Percentiles rank a stretch among this genome's conserved stretches.
Conservation (phyloP, 2,797 vertebrate genomes). For the Tragopan temminckii region DNA sequence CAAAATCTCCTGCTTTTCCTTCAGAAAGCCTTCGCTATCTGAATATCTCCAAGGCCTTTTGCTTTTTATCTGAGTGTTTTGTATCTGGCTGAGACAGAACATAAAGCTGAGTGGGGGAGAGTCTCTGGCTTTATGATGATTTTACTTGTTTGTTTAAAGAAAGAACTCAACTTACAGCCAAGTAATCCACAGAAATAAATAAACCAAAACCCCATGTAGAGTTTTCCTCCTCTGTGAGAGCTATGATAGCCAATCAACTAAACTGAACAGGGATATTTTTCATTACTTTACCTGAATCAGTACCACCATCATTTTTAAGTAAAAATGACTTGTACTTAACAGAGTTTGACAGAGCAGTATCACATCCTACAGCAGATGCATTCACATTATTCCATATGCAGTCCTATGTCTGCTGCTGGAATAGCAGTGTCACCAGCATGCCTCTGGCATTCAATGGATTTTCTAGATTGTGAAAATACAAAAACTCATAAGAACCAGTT, state of each 20-base stretch:
- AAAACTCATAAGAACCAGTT: neutral
- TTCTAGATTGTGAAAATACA: neutral
- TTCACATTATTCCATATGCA: neutral
- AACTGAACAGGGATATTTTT: neutral
- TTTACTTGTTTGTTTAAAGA: neutral
- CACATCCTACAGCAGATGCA: neutral
- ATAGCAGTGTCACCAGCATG: neutral
- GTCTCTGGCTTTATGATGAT: neutral
- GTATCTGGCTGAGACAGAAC: neutral
- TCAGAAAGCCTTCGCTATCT: neutral
- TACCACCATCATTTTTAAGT: neutral
- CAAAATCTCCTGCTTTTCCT: neutral
- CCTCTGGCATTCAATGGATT: neutral
- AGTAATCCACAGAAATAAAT: neutral
- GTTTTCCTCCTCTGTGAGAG: neutral
- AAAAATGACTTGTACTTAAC: fast-evolving
- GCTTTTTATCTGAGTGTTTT: neutral
- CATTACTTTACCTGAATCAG: neutral
- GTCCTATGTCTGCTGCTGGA: neutral
- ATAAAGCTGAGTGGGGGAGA: neutral
- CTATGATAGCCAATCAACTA: neutral
- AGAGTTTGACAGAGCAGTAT: neutral
- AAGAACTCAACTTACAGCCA: neutral
- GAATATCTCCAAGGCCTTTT: neutral
- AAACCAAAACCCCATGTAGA: neutral